A percentile compares a stretch with the other conserved stretches of the same genome.
Evolutionary conservation across 2,888 invertebrate species (phyloP).

Genomic region (Dicycla oo): DNA sequence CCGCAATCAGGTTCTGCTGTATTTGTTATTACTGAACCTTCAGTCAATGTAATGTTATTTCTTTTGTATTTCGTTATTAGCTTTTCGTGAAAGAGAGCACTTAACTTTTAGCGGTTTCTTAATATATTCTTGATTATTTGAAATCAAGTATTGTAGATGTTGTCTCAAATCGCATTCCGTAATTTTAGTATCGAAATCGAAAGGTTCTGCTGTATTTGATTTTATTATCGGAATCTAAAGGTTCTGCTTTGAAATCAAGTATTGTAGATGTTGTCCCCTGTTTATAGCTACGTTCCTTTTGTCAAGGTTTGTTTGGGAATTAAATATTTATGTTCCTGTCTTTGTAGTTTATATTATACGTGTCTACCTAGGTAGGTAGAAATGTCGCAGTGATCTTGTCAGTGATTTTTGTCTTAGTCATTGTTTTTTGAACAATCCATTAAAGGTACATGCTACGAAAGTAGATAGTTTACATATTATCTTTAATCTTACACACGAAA

Average conservation of each 20-base stretch:
- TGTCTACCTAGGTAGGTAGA: no score
- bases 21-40: constrained; percentile 16
- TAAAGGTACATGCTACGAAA: background rate
- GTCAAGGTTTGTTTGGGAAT: background rate
- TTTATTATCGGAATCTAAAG: no score
- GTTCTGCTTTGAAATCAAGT: background rate
- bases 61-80: constrained; percentile 20
- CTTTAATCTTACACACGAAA: background rate
- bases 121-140: constrained; percentile 9
- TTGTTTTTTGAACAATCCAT: background rate
- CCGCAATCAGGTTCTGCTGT: constrained; percentile 17
- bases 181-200: no score
- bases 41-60: constrained; percentile 20
- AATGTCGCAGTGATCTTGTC: background rate
- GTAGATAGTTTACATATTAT: background rate
- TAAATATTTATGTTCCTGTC: background rate
- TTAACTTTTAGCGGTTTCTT: constrained; percentile 23
- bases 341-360: background rate
- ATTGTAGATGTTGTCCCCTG: background rate
- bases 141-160: background rate
- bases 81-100: constrained; percentile 16
- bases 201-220: no score
- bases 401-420: background rate
- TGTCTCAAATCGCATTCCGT: no score
- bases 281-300: background rate